Conservation (phyloP, 1,140 invertebrate species). For the Stratiolaelaps scimitus region DNA sequence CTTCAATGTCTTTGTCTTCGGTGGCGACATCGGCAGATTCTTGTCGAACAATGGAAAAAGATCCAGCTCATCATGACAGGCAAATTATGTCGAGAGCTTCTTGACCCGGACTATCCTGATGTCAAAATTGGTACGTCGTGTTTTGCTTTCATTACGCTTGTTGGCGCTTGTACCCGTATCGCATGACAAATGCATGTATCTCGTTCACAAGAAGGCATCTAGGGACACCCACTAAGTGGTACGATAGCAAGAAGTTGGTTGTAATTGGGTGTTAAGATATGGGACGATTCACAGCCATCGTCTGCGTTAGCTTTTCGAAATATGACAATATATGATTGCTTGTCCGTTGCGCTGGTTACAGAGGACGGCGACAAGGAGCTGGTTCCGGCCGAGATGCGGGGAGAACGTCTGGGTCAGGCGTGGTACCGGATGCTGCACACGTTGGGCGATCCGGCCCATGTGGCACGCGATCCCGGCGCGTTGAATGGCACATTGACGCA, state of each 20-base stretch:
- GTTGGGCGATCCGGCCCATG: slow-evolving; percentile 80
- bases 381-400: slow-evolving; percentile 65
- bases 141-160: slow-evolving; percentile 33
- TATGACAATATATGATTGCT: no score
- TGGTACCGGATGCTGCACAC: slow-evolving; percentile 88
- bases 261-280: slow-evolving; percentile 27
- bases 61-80: slow-evolving; percentile 25
- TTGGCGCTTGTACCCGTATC: no score
- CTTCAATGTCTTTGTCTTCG: slow-evolving; percentile 76
- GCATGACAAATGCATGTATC: no score
- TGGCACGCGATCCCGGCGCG: slow-evolving; percentile 40
- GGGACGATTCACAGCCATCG: no score
- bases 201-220: no score
- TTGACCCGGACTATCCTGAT: slow-evolving; percentile 56
- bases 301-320: no score
- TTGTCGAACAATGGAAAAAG: slow-evolving; percentile 82
- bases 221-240: no score
- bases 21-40: slow-evolving; percentile 79
- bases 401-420: slow-evolving; percentile 76
- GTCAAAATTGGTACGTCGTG: slow-evolving; percentile 67
- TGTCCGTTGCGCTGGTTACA: slow-evolving; percentile 42
- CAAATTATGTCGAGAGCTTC: slow-evolving; percentile 2
- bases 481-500: slow-evolving; percentile 25
- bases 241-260: slow-evolving; percentile 27
- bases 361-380: slow-evolving; percentile 69